A percentile compares a stretch with the other conserved stretches of the same genome.
Conservation (phyloP, 2,888 invertebrate genomes). For the Hetaerina titia region DNA sequence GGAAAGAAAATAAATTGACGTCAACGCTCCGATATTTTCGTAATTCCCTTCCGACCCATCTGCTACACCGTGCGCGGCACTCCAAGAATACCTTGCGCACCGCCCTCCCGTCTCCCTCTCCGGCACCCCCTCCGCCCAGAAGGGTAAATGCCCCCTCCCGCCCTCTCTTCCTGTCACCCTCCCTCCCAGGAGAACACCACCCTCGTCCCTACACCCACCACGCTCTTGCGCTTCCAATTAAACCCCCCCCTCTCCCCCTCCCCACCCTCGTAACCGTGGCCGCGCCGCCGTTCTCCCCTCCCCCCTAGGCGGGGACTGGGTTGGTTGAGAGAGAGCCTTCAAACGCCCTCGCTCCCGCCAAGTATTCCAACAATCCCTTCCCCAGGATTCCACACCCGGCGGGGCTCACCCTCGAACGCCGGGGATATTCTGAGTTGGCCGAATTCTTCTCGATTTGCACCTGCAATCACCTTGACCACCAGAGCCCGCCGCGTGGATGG, state of each 20-base stretch:
- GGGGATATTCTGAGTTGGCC: not conserved
- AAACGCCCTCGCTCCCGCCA: too few relatives aligned
- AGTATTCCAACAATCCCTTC: too few relatives aligned
- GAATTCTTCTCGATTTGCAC: not conserved
- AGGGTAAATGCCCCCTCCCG: not conserved
- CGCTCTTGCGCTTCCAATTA: not conserved
- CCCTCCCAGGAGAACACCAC: not conserved
- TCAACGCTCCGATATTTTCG: conserved; percentile 51
- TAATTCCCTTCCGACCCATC: conserved; percentile 52
- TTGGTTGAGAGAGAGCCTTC: not conserved
- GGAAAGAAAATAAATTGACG: conserved; percentile 26
- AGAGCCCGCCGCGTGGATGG: not conserved
- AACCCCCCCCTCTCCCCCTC: not conserved
- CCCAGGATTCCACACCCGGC: too few relatives aligned
- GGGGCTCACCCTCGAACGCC: not conserved
- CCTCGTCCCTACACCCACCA: not conserved
- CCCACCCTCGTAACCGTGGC: not conserved
- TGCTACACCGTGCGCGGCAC: conserved; percentile 3
- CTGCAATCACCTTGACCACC: not conserved
- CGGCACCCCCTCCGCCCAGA: not conserved
- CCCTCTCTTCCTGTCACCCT: not conserved
- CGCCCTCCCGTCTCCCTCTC: not conserved
- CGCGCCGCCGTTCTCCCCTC: too few relatives aligned
- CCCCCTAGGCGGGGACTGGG: not conserved
- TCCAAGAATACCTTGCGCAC: conserved; percentile 43